A percentile compares a stretch with the other conserved stretches of the same genome.
These are phyloP conservation scores for Eira barbara DNA, from an alignment of 2,113 vertebrate genomes.

Conservation along the genomic window DNA sequence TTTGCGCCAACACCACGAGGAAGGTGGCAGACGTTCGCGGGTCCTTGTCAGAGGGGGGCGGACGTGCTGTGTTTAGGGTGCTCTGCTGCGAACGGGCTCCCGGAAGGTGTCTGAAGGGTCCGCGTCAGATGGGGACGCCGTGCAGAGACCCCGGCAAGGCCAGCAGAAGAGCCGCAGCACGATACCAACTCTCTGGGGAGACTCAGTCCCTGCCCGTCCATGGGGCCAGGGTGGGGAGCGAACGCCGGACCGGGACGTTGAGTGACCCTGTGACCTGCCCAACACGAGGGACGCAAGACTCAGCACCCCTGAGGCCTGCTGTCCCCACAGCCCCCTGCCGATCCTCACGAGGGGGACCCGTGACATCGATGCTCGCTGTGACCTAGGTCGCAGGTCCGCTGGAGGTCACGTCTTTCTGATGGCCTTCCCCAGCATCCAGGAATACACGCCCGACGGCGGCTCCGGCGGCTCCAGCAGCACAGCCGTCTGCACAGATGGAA, in stretches of 20 bases:
- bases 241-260: too few relatives aligned
- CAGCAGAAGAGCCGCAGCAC: too few relatives aligned
- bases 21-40: fast-evolving
- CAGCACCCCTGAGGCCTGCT: too few relatives aligned
- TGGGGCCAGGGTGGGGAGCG: not conserved
- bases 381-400: not conserved
- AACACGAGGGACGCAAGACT: too few relatives aligned
- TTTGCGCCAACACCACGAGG: not conserved
- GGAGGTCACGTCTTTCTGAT: too few relatives aligned
- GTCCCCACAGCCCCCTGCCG: too few relatives aligned
- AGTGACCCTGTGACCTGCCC: too few relatives aligned
- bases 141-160: not conserved
- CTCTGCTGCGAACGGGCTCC: not conserved
- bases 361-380: not conserved
- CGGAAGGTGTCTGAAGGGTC: not conserved
- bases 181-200: not conserved
- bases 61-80: not conserved
- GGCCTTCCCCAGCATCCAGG: too few relatives aligned
- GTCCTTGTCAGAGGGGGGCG: not conserved
- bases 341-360: not conserved
- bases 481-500: not conserved
- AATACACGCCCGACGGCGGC: too few relatives aligned
- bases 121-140: fast-evolving
- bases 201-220: not conserved
- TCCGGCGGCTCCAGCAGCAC: not conserved